phyloP scores from a whole-genome alignment of 2,113 vertebrate species.

The Pristiophorus japonicus region DNA sequence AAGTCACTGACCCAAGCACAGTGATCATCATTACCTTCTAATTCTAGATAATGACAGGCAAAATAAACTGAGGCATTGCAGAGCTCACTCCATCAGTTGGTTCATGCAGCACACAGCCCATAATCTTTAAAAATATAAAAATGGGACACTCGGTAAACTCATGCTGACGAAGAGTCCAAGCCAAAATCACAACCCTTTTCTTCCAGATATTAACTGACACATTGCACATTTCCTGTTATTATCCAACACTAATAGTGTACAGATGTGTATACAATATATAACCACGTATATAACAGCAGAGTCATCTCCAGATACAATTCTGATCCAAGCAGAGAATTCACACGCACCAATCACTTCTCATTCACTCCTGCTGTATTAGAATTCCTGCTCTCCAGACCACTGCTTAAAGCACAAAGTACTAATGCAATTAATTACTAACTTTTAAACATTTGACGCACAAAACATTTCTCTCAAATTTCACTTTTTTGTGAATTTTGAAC shows the following conservation, averaged over 20 bases:
- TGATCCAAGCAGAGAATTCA: not conserved
- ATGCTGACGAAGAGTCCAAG: not conserved
- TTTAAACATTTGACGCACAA: not conserved
- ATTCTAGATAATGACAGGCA: not conserved
- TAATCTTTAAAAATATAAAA: not conserved
- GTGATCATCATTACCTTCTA: not conserved
- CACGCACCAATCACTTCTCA: not conserved
- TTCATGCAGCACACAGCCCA: not conserved
- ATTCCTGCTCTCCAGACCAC: not conserved
- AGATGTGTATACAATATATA: not conserved
- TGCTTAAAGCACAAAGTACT: not conserved
- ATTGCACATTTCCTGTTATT: not conserved
- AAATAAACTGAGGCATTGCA: not conserved
- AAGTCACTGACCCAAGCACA: not conserved
- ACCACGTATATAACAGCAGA: not conserved
- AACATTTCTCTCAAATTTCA: not conserved
- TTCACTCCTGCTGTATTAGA: not conserved
- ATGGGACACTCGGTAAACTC: not conserved
- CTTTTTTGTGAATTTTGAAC: not conserved
- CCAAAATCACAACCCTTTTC: not conserved
- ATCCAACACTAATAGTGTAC: not conserved
- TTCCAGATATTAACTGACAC: not conserved
- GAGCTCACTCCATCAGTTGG: not conserved
- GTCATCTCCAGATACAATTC: not conserved
- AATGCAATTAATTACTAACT: no score